These are phyloP conservation scores for Rana temporaria DNA, from an alignment of 2,113 vertebrate species.

Conservation along the genomic window DNA sequence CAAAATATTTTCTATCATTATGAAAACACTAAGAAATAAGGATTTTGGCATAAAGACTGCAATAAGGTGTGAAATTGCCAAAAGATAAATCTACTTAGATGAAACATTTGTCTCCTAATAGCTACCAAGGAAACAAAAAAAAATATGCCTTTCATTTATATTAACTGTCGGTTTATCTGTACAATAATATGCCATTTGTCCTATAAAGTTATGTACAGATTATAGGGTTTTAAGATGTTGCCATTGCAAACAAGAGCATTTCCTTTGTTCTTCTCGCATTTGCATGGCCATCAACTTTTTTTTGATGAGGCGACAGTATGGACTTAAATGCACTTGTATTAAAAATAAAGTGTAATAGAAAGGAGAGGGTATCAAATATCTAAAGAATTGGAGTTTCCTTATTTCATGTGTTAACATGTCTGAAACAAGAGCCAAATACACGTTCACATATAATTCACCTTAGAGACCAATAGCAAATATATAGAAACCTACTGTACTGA, in stretches of 20 bases:
- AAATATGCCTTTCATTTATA: neutral
- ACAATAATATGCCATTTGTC: constrained; percentile 15
- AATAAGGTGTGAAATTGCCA: constrained; percentile 16
- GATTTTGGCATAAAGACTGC: neutral
- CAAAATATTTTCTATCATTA: neutral
- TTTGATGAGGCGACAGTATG: neutral
- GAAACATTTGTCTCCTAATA: constrained; percentile 14
- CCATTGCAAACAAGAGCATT: neutral
- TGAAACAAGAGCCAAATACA: neutral
- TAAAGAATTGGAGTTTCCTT: neutral
- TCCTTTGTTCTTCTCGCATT: constrained; percentile 21
- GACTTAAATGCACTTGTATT: neutral
- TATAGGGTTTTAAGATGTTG: constrained; percentile 19
- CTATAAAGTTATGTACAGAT: constrained; percentile 25
- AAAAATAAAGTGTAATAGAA: neutral
- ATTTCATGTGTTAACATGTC: neutral
- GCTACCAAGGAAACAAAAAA: constrained; percentile 13
- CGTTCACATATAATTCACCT: too few species aligned
- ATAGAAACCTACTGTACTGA: too few species aligned
- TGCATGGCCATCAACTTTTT: neutral
- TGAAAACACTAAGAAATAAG: neutral
- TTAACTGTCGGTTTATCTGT: constrained; percentile 8
- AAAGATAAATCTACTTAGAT: constrained; percentile 21
- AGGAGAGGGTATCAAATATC: neutral
- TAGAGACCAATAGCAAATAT: too few species aligned